Percentiles rank a stretch among this genome's conserved stretches.
Evolutionary conservation across 2,797 vertebrate species (phyloP).

Genomic region (Enteromius treurensis): DNA sequence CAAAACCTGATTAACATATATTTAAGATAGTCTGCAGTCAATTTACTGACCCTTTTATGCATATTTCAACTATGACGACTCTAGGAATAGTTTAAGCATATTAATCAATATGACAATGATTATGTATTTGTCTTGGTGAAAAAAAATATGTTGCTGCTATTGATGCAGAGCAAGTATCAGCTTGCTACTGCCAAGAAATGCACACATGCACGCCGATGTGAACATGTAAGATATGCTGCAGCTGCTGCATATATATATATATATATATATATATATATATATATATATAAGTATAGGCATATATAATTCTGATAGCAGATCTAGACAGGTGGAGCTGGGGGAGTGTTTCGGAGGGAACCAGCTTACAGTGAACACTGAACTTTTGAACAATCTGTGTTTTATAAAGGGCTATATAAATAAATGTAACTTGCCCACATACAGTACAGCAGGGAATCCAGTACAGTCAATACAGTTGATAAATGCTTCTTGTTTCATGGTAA

Average conservation of each 20-base stretch:
- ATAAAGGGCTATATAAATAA: neutral
- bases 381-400: neutral
- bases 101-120: neutral
- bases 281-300: neutral
- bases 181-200: neutral
- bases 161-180: no score
- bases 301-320: neutral
- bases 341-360: neutral
- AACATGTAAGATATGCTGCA: neutral
- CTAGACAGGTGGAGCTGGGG: neutral
- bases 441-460: neutral
- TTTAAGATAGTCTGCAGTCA: neutral
- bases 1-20: constrained; percentile 79
- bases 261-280: no score
- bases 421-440: neutral
- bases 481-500: neutral
- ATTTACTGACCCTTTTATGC: neutral
- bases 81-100: neutral
- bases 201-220: neutral
- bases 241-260: neutral
- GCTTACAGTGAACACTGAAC: neutral
- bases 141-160: no score
- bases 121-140: no score
- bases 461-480: neutral
- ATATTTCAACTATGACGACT: neutral